Evolutionary conservation across 2,113 vertebrate species (phyloP).

Genomic region (Laticauda laticaudata): DNA sequence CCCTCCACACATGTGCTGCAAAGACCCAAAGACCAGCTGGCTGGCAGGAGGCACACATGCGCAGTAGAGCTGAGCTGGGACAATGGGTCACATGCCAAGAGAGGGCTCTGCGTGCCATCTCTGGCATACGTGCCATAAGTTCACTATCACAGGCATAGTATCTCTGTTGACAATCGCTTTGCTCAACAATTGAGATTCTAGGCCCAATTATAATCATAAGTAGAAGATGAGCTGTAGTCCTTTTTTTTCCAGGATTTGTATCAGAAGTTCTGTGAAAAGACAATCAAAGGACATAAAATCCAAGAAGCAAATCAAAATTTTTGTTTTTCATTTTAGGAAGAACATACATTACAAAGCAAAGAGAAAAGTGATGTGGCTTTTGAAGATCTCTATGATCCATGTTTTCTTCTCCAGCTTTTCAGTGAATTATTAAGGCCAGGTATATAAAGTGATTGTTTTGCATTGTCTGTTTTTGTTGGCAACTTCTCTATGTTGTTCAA

Average conservation of each 20-base stretch:
- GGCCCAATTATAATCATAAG: not conserved
- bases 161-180: not conserved
- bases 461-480: not conserved
- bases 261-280: not conserved
- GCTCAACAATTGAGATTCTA: not conserved
- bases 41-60: too few species aligned
- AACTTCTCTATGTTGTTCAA: not conserved
- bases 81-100: too few species aligned
- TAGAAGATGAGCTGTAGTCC: too few species aligned
- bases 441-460: conserved; percentile 52
- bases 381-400: conserved; percentile 83
- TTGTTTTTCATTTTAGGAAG: conserved; percentile 67
- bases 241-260: not conserved
- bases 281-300: conserved; percentile 10
- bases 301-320: not conserved
- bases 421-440: conserved; percentile 86
- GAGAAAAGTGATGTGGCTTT: conserved; percentile 61
- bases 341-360: conserved; percentile 63
- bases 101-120: too few species aligned
- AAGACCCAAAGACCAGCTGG: too few species aligned
- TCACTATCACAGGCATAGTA: not conserved
- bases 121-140: too few species aligned
- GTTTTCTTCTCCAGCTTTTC: conserved; percentile 91
- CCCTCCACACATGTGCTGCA: too few species aligned
- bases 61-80: too few species aligned